These are phyloP conservation scores for Esperia sulphurella DNA, from an alignment of 2,888 invertebrate genomes.

Conservation along the genomic window DNA sequence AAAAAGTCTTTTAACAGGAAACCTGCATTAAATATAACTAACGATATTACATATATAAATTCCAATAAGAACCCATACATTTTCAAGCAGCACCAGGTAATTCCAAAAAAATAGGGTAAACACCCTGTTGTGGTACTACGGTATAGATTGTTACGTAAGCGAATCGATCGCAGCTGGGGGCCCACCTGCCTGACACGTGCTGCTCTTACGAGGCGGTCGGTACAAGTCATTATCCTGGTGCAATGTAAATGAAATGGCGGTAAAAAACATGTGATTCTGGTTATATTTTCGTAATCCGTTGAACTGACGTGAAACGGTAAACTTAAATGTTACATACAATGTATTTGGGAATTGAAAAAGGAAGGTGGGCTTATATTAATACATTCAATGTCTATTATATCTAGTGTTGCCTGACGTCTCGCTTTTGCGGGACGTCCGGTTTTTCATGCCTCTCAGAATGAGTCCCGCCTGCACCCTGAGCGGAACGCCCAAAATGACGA, in stretches of 20 bases:
- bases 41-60: too few species aligned
- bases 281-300: background rate
- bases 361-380: too few species aligned
- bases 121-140: background rate
- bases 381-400: too few species aligned
- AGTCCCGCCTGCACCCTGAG: too few species aligned
- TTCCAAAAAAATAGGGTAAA: background rate
- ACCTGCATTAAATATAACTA: too few species aligned
- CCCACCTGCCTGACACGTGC: slow-evolving; percentile 30
- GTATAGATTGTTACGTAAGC: slow-evolving; percentile 14
- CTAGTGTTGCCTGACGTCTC: too few species aligned
- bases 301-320: too few species aligned
- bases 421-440: too few species aligned
- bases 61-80: background rate
- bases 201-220: slow-evolving; percentile 4
- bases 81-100: background rate
- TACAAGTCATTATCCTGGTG: slow-evolving; percentile 1
- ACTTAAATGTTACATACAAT: background rate
- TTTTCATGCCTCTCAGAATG: too few species aligned
- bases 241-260: slow-evolving; percentile 3
- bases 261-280: background rate
- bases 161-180: slow-evolving; percentile 22
- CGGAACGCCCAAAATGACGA: too few species aligned
- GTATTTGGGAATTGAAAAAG: too few species aligned
- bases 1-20: too few species aligned